A percentile compares a stretch with the other conserved stretches of the same genome.
These are phyloP conservation scores for Scotopteryx bipunctaria DNA, from an alignment of 2,888 invertebrate genomes.

Conservation along the genomic window DNA sequence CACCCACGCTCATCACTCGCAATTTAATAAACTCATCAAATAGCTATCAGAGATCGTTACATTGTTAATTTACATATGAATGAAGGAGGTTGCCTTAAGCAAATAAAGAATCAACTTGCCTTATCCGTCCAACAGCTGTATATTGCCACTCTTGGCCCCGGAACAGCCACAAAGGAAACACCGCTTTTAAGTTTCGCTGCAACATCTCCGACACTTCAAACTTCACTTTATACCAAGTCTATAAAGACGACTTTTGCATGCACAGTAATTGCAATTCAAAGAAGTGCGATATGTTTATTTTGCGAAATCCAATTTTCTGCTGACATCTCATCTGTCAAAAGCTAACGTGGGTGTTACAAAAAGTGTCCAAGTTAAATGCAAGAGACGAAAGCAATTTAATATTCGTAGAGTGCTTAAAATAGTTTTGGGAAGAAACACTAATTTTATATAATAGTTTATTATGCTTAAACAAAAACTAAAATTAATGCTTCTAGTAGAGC, in stretches of 20 bases:
- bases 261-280: slow-evolving; percentile 39
- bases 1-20: slow-evolving; percentile 42
- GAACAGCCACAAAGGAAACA: slow-evolving; percentile 43
- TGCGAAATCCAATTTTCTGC: slow-evolving; percentile 81
- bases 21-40: slow-evolving; percentile 68
- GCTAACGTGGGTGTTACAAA: slow-evolving; percentile 59
- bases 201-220: background rate
- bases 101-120: slow-evolving; percentile 58
- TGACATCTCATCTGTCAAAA: slow-evolving; percentile 79
- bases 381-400: slow-evolving; percentile 20
- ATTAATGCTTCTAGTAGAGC: too few relatives aligned
- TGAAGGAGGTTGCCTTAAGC: slow-evolving; percentile 58
- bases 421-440: background rate
- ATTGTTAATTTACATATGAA: slow-evolving; percentile 57
- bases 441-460: too few relatives aligned
- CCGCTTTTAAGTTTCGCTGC: slow-evolving; percentile 20
- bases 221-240: slow-evolving; percentile 3
- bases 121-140: slow-evolving; percentile 51
- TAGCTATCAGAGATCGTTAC: slow-evolving; percentile 50
- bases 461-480: too few relatives aligned
- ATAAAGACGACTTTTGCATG: slow-evolving; percentile 5
- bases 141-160: slow-evolving; percentile 47
- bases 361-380: slow-evolving; percentile 52
- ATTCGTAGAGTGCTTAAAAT: slow-evolving; percentile 6
- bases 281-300: slow-evolving; percentile 75